Percentiles rank a stretch among this genome's conserved stretches.
Evolutionary conservation across 1,140 invertebrate genomes (phyloP).

Genomic region (Papilio dardanus): DNA sequence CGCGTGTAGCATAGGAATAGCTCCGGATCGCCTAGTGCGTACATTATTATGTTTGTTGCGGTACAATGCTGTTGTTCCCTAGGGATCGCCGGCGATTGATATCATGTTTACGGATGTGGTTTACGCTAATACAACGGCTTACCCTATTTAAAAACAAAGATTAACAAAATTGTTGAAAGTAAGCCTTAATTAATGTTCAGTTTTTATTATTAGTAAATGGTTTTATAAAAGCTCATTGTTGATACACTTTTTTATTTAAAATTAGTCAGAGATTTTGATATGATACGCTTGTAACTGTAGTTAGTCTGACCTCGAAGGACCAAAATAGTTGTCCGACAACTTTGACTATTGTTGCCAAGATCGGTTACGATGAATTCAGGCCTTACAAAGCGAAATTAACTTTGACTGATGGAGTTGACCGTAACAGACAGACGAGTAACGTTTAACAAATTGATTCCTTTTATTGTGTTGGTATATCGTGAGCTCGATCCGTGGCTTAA

Average conservation of each 20-base stretch:
- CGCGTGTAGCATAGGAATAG: conserved; percentile 70
- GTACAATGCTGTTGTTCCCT: conserved; percentile 63
- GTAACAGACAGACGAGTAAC: conserved; percentile 4
- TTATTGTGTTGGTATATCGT: conserved; percentile 43
- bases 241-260: not conserved
- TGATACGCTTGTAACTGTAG: not conserved
- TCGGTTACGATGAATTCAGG: not conserved
- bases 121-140: conserved; percentile 54
- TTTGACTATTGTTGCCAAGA: conserved; percentile 13
- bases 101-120: conserved; percentile 58
- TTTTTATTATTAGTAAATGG: not conserved
- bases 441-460: conserved; percentile 31
- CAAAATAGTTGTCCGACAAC: conserved; percentile 25
- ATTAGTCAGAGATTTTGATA: conserved; percentile 14
- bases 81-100: conserved; percentile 58
- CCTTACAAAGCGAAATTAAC: conserved; percentile 7
- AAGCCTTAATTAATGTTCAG: not conserved
- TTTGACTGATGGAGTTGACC: conserved; percentile 19
- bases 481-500: conserved; percentile 58
- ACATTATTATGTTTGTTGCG: conserved; percentile 65
- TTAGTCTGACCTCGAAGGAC: conserved; percentile 34
- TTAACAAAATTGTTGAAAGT: not conserved
- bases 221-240: not conserved
- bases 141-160: conserved; percentile 30
- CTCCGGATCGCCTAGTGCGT: conserved; percentile 54